phyloP scores from a whole-genome alignment of 2,113 vertebrate genomes.

The Rallus limicola region DNA sequence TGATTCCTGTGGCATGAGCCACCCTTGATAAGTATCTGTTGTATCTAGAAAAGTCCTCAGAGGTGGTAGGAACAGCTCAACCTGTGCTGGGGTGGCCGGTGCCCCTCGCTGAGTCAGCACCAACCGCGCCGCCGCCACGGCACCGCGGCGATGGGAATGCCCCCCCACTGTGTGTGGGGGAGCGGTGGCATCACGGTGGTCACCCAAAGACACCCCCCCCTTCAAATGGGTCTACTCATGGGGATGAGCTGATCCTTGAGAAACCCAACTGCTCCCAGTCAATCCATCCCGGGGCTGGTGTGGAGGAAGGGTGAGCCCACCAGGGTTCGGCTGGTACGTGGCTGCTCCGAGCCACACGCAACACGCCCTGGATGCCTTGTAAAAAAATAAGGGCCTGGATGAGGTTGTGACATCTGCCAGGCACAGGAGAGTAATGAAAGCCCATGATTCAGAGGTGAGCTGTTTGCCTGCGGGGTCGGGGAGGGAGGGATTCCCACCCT shows the following conservation, averaged over 20 bases:
- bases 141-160: accelerated
- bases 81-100: accelerated
- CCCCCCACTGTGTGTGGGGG: neutral
- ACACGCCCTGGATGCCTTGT: slow-evolving; percentile 39
- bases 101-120: neutral
- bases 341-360: neutral
- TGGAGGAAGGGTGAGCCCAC: neutral
- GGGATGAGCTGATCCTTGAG: accelerated
- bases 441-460: slow-evolving; percentile 41
- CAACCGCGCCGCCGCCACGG: accelerated
- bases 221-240: neutral
- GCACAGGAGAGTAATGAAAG: neutral
- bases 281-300: accelerated
- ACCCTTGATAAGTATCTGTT: neutral
- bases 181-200: accelerated
- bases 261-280: accelerated
- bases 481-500: slow-evolving; percentile 39
- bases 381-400: slow-evolving; percentile 34
- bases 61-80: neutral
- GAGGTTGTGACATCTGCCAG: slow-evolving; percentile 40
- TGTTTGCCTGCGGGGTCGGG: neutral
- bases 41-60: neutral
- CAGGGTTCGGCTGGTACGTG: accelerated
- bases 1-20: neutral
- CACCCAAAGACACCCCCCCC: too few relatives aligned